Base-by-base conservation (phyloP, 2,113 vertebrate genomes). In the Solea senegalensis region DNA sequence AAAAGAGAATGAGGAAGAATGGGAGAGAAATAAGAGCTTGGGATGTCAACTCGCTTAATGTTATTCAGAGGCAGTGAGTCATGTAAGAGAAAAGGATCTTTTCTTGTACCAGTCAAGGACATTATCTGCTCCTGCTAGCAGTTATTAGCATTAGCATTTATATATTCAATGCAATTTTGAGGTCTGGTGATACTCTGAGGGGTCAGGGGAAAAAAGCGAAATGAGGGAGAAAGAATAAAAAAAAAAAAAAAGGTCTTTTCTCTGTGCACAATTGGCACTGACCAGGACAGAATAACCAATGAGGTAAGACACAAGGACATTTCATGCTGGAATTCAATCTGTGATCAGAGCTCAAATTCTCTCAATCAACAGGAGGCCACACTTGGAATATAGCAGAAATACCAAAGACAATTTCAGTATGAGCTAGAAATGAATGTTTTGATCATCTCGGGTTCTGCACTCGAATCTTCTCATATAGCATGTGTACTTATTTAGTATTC, bases 91-190 rank as follows among this genome's bases (percentile, higher is more conserved):
- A 90, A 93, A 90, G 85, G 88, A 90, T 90, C 84, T 90, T 90
- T 92, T 92, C 90, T 89, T 92, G 90, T 93, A 90, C 88, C 87
- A 91, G 90, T 91, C 90, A 93, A 94, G 92, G 92, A 92, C 92
- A 91, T 93, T 92, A 93, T 91, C 90, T 82, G 80, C 84, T 88
- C 87, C 88, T 91, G 90, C 90, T 91, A 92, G 89, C 84, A 90
- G 81, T 92, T 92, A 92, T 92, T 92, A 92, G 90, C 91, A 92
- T 92, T 92, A 91, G 89, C 91, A 91, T 93, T 93, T 93, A 92
- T 91, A 90, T 91, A 92, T 93, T 93, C 93, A 93, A 90, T 91
- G 92, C 91, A 92, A 91, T 91, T 92, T 92, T 90, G 91, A 92
- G 90, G 90, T 92, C 91, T 91, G 88, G 90, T 90, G 90, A 89